These are phyloP conservation scores for Karalla daura DNA, from an alignment of 2,797 vertebrate genomes.

Conservation along the genomic window DNA sequence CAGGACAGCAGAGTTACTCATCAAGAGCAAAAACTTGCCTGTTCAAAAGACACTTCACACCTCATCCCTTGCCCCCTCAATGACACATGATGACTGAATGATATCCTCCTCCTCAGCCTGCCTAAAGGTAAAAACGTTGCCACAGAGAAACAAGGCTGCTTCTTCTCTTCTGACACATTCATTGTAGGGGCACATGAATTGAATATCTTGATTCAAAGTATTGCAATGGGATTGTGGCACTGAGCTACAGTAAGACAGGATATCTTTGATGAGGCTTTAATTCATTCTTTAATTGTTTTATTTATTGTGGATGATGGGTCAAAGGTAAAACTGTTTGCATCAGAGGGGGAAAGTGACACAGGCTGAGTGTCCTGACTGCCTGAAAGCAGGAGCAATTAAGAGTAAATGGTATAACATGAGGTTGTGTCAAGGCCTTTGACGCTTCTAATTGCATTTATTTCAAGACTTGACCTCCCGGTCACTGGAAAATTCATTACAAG, in stretches of 20 bases:
- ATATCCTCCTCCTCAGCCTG: constrained; percentile 46
- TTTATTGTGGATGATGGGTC: constrained; percentile 8
- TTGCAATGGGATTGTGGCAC: not conserved
- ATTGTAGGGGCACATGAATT: constrained; percentile 6
- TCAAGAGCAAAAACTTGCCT: constrained; percentile 44
- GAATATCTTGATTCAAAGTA: constrained; percentile 9
- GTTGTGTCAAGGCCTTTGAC: constrained; percentile 73
- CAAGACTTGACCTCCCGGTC: constrained; percentile 74
- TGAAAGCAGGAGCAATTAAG: constrained; percentile 75
- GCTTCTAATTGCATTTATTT: constrained; percentile 81
- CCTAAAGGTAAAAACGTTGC: constrained; percentile 31
- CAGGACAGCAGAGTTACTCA: constrained; percentile 73
- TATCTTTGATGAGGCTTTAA: not conserved
- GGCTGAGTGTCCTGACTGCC: constrained; percentile 32
- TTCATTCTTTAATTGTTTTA: constrained; percentile 1
- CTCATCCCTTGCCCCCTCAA: not conserved
- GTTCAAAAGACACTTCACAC: constrained; percentile 39
- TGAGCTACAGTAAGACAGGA: not conserved
- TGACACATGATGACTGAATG: constrained; percentile 28
- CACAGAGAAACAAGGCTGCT: not conserved
- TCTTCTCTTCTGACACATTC: not conserved
- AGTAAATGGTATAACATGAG: constrained; percentile 72
- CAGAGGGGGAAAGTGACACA: constrained; percentile 39
- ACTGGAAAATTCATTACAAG: constrained; percentile 75
- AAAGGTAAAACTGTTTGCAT: constrained; percentile 35